Evolutionary conservation across 2,888 invertebrate species (phyloP).

Genomic region (Diplolepis rosae): DNA sequence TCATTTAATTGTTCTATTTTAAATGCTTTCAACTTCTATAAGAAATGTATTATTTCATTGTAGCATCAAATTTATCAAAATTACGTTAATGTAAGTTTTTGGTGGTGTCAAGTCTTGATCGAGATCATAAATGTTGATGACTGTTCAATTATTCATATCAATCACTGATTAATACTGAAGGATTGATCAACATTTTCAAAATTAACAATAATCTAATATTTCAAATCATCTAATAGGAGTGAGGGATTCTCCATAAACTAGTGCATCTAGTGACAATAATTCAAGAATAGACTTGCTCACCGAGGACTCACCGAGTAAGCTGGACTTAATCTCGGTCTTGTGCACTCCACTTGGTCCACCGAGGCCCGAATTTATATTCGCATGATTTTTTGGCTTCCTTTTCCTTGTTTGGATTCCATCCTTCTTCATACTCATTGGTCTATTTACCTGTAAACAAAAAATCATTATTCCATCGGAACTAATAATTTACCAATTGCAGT

Average conservation of each 20-base stretch:
- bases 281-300: conserved; percentile 58
- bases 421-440: conserved; percentile 98
- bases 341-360: conserved; percentile 66
- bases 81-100: neutral
- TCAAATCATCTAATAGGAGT: conserved; percentile 2
- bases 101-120: neutral
- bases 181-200: neutral
- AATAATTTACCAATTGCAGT: too few relatives aligned
- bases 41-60: too few relatives aligned
- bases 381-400: conserved; percentile 86
- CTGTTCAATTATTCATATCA: neutral
- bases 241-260: neutral
- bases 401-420: conserved; percentile 98
- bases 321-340: conserved; percentile 70
- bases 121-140: neutral
- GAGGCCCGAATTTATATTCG: conserved; percentile 58
- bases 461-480: too few relatives aligned
- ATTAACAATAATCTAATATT: neutral
- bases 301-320: conserved; percentile 71
- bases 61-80: too few relatives aligned
- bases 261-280: conserved; percentile 12
- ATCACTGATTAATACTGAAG: neutral
- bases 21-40: too few relatives aligned
- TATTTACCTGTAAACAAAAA: conserved; percentile 82
- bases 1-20: too few relatives aligned